phyloP scores from a whole-genome alignment of 2,888 invertebrate genomes.

The Leucoma salicis region DNA sequence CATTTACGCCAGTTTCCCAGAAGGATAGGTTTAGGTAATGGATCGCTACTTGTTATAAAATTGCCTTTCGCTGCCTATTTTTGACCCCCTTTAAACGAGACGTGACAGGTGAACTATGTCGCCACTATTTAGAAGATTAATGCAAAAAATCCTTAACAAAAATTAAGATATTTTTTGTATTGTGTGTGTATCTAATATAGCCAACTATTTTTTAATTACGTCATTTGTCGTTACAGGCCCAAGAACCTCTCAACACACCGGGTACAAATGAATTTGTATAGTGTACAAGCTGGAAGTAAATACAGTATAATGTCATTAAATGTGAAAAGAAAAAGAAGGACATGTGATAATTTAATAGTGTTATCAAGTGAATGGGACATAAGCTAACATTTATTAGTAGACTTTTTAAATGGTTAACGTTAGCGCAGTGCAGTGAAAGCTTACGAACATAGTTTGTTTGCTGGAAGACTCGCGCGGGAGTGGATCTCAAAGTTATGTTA shows the following conservation, averaged over 20 bases:
- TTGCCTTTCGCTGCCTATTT: too few relatives aligned
- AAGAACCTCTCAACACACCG: slow-evolving; percentile 90
- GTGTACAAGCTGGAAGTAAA: slow-evolving; percentile 73
- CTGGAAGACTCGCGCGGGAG: slow-evolving; percentile 50
- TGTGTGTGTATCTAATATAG: too few relatives aligned
- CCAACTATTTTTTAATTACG: slow-evolving; percentile 20
- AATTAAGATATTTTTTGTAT: too few relatives aligned
- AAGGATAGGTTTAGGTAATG: too few relatives aligned
- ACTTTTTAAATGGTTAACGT: slow-evolving; percentile 56
- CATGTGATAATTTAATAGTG: slow-evolving; percentile 72
- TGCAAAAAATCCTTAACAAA: too few relatives aligned
- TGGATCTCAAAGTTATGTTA: slow-evolving; percentile 64
- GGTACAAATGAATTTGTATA: slow-evolving; percentile 92
- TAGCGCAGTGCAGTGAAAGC: slow-evolving; percentile 65
- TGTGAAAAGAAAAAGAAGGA: slow-evolving; percentile 79
- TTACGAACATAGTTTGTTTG: slow-evolving; percentile 62
- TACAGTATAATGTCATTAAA: slow-evolving; percentile 74
- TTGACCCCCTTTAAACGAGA: too few relatives aligned
- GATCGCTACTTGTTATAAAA: too few relatives aligned
- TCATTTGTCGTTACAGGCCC: slow-evolving; percentile 84
- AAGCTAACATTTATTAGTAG: slow-evolving; percentile 63
- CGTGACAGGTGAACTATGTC: too few relatives aligned
- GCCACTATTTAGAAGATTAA: too few relatives aligned
- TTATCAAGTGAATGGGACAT: slow-evolving; percentile 71
- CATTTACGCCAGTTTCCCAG: too few relatives aligned